Evolutionary conservation across 35 echinoderm and acorn worm species (phyloP).

Genomic region (Apostichopus californicus): DNA sequence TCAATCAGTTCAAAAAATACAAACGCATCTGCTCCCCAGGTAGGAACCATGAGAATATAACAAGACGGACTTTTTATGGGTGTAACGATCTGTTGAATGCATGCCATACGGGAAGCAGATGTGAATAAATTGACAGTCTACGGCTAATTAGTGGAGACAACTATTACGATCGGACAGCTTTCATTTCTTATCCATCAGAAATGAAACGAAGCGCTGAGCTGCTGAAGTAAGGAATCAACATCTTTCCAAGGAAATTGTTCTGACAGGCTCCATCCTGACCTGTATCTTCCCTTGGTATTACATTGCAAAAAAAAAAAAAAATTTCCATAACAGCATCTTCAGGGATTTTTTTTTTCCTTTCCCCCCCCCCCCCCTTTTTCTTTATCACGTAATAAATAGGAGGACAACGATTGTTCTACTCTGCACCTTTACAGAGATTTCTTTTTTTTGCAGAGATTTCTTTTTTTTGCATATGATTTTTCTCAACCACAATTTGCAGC

Average conservation of each 20-base stretch:
- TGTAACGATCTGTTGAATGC: neutral
- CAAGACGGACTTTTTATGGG: neutral
- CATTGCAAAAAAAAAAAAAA: too few species aligned
- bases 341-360: too few species aligned
- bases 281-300: too few species aligned
- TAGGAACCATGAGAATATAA: neutral
- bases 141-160: conserved; percentile 17
- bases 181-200: neutral
- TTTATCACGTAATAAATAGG: too few species aligned
- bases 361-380: too few species aligned
- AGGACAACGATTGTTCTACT: too few species aligned
- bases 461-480: too few species aligned
- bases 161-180: neutral
- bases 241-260: neutral
- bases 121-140: neutral
- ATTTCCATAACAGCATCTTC: too few species aligned
- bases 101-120: neutral
- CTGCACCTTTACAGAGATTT: too few species aligned
- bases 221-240: neutral
- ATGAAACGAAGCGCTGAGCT: neutral
- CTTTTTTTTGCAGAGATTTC: too few species aligned
- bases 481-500: too few species aligned
- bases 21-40: neutral
- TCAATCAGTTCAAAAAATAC: neutral
- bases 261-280: neutral